Evolutionary conservation across 1,140 invertebrate genomes (phyloP).

Genomic region (Coptotermes formosanus): DNA sequence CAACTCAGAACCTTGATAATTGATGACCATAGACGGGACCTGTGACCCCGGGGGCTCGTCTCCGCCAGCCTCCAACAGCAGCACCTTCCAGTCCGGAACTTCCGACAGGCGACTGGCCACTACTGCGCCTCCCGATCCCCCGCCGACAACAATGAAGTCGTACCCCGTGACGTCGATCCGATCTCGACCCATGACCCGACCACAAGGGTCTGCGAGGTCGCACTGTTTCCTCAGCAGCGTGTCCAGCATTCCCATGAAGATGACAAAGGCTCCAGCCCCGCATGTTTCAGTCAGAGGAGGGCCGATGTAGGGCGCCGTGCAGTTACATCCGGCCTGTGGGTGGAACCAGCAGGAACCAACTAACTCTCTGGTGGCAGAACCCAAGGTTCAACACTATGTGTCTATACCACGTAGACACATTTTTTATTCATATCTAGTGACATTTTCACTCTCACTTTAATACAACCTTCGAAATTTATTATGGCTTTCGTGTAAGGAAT

Average conservation of each 20-base stretch:
- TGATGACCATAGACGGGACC: slow-evolving; percentile 56
- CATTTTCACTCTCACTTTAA: too few relatives aligned
- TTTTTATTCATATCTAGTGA: background rate
- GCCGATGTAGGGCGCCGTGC: slow-evolving; percentile 70
- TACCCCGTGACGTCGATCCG: slow-evolving; percentile 7
- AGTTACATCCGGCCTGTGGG: slow-evolving; percentile 57
- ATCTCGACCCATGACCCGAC: slow-evolving; percentile 43
- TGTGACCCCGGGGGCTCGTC: slow-evolving; percentile 66
- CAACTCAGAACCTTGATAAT: slow-evolving; percentile 55
- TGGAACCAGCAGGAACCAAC: background rate
- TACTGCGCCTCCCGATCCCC: slow-evolving; percentile 54
- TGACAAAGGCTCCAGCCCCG: slow-evolving; percentile 76
- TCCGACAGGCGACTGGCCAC: slow-evolving; percentile 53
- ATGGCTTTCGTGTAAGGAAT: too few relatives aligned
- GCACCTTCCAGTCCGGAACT: slow-evolving; percentile 46
- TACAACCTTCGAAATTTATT: too few relatives aligned
- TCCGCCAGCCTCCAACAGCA: slow-evolving; percentile 62
- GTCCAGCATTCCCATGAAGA: slow-evolving; percentile 82
- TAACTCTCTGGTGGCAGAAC: too few relatives aligned
- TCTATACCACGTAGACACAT: background rate
- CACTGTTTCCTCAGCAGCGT: slow-evolving; percentile 65
- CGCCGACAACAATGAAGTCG: slow-evolving; percentile 47
- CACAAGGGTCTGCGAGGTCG: slow-evolving; percentile 52
- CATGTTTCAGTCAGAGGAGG: slow-evolving; percentile 77
- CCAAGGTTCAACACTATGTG: background rate